These are phyloP conservation scores for Dryomyza anilis DNA, from an alignment of 2,888 invertebrate genomes.

Conservation along the genomic window DNA sequence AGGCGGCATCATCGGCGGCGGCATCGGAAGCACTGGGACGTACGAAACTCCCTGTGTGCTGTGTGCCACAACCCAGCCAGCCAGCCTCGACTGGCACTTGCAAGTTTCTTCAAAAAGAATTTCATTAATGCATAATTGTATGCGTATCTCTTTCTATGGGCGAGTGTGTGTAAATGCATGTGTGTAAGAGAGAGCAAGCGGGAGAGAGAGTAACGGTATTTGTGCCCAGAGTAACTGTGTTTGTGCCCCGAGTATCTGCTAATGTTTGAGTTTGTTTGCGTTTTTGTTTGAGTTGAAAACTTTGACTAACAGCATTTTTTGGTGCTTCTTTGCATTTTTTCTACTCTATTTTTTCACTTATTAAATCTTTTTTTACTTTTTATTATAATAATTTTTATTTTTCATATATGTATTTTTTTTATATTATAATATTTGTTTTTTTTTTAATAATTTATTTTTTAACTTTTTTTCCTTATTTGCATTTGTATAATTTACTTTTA, in stretches of 20 bases:
- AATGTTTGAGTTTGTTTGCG: slow-evolving; percentile 11
- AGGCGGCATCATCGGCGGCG: neutral
- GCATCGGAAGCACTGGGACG: neutral
- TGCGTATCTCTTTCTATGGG: neutral
- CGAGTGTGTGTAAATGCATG: neutral
- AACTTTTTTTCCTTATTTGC: too few relatives aligned
- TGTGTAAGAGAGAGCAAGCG: neutral
- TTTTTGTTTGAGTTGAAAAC: slow-evolving; percentile 9
- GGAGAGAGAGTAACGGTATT: too few relatives aligned
- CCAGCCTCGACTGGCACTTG: slow-evolving; percentile 28
- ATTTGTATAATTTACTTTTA: too few relatives aligned
- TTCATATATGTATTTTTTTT: neutral
- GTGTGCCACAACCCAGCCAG: slow-evolving; percentile 21
- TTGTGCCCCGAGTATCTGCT: too few relatives aligned
- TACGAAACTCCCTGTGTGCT: neutral
- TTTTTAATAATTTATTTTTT: neutral
- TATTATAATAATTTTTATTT: neutral
- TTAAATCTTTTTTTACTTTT: too few relatives aligned
- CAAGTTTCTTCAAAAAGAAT: slow-evolving; percentile 43
- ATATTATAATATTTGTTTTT: too few relatives aligned
- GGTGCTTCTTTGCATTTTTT: slow-evolving; percentile 9
- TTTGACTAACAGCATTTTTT: slow-evolving; percentile 4
- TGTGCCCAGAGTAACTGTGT: too few relatives aligned
- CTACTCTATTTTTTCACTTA: neutral
- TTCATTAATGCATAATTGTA: slow-evolving; percentile 51